These are phyloP conservation scores for Pseudopipra pipra DNA, from an alignment of 2,113 vertebrate species.

Conservation along the genomic window DNA sequence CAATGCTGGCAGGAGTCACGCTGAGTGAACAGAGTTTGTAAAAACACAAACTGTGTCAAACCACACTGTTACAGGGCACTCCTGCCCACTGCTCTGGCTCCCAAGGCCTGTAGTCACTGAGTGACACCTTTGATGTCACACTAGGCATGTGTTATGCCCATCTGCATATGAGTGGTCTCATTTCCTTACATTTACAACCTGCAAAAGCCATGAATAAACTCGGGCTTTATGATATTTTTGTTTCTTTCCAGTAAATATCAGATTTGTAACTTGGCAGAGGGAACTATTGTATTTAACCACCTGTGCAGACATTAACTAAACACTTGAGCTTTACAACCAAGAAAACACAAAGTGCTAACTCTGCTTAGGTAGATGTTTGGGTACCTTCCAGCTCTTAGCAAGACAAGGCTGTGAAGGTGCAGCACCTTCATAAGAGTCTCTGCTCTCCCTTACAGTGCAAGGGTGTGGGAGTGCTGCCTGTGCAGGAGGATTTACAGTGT, in stretches of 20 bases:
- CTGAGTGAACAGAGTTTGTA: not conserved
- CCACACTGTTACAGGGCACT: not conserved
- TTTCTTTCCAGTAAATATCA: slow-evolving; percentile 37
- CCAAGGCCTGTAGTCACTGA: not conserved
- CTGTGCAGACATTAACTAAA: slow-evolving; percentile 36
- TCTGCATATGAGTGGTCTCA: slow-evolving; percentile 21
- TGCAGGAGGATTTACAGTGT: not conserved
- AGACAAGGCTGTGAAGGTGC: not conserved
- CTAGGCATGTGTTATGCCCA: not conserved
- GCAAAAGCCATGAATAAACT: slow-evolving; percentile 25
- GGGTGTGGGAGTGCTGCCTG: not conserved
- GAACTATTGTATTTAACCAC: slow-evolving; percentile 29
- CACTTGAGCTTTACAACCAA: slow-evolving; percentile 35
- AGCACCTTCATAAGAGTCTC: not conserved
- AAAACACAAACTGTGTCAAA: not conserved
- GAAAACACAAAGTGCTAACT: slow-evolving; percentile 34
- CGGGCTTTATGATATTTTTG: not conserved
- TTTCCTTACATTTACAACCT: slow-evolving; percentile 57
- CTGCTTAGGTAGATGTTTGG: slow-evolving; percentile 9
- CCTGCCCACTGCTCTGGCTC: not conserved
- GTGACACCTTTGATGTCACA: not conserved
- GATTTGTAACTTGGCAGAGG: slow-evolving; percentile 31
- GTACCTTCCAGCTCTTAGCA: slow-evolving; percentile 9
- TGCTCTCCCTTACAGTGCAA: not conserved
- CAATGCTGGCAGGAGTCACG: not conserved